A percentile compares a stretch with the other conserved stretches of the same genome.
Evolutionary conservation across 2,888 invertebrate genomes (phyloP).

Genomic region (Eurytoma adleriae): DNA sequence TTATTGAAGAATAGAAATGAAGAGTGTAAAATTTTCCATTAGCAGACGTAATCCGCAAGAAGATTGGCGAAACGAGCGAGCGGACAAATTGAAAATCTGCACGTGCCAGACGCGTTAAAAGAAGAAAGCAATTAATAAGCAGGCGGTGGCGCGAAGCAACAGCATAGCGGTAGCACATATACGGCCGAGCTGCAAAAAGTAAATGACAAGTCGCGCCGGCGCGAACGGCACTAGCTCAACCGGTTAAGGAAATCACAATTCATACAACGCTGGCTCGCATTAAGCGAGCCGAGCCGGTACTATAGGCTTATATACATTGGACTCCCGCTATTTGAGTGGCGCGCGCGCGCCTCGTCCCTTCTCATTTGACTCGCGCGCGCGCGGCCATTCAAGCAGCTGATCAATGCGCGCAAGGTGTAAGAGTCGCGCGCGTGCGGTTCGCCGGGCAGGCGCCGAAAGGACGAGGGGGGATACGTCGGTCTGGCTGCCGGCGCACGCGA

Average conservation of each 20-base stretch:
- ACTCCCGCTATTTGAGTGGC: conserved; percentile 35
- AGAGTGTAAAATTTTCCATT: conserved; percentile 21
- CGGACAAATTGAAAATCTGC: conserved; percentile 48
- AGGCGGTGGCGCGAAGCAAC: conserved; percentile 13
- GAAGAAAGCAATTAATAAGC: conserved; percentile 49
- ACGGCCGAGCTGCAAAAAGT: conserved; percentile 27
- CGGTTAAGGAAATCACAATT: conserved; percentile 53
- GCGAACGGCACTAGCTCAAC: conserved; percentile 15
- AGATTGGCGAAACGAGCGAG: background rate
- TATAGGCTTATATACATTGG: conserved; percentile 12
- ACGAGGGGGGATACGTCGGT: background rate
- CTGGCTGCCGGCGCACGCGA: background rate
- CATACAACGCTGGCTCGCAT: conserved; percentile 24
- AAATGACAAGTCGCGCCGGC: conserved; percentile 12
- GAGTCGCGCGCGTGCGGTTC: no score
- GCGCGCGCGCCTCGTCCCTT: background rate
- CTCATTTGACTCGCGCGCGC: background rate
- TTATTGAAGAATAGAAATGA: conserved; percentile 36
- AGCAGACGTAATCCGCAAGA: background rate
- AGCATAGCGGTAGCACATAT: background rate
- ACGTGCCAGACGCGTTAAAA: conserved; percentile 7
- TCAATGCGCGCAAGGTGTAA: conserved; percentile 48
- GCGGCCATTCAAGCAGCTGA: conserved; percentile 35
- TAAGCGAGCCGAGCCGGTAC: conserved; percentile 7
- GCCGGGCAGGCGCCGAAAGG: conserved; percentile 12